Conservation (phyloP, 2,113 vertebrate genomes). For the Malaclemys terrapin region DNA sequence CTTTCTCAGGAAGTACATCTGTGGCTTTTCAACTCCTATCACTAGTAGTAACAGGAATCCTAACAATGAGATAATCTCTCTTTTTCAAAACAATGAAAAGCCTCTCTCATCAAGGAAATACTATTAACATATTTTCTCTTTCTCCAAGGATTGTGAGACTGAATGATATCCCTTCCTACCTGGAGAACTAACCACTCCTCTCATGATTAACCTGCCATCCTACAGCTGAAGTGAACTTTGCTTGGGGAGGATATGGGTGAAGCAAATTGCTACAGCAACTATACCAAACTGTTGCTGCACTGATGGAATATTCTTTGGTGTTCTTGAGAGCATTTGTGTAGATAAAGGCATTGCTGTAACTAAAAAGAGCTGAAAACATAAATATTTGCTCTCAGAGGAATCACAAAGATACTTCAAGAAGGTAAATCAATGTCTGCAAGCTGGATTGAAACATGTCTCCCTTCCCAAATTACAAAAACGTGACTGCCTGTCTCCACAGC, state of each 20-base stretch:
- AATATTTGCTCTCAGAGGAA: neutral
- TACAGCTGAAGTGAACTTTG: neutral
- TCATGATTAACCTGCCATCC: neutral
- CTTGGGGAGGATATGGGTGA: neutral
- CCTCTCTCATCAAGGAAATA: neutral
- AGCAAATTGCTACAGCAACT: neutral
- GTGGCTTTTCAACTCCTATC: neutral
- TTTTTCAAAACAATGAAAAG: neutral
- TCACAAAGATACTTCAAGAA: neutral
- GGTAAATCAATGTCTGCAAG: neutral
- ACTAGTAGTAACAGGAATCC: neutral
- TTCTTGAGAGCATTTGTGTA: neutral
- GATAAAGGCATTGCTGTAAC: neutral
- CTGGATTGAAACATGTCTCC: neutral
- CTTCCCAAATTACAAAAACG: neutral
- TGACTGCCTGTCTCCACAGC: neutral
- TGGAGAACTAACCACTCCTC: neutral
- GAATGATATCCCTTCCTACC: neutral
- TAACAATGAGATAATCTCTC: neutral
- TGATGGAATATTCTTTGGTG: neutral
- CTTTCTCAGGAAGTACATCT: neutral
- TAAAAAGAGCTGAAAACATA: neutral
- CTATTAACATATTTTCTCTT: neutral
- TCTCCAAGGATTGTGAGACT: neutral
- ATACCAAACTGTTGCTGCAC: neutral